phyloP scores from a whole-genome alignment of 2,888 invertebrate genomes.

The Stenchaetothrips biformis region DNA sequence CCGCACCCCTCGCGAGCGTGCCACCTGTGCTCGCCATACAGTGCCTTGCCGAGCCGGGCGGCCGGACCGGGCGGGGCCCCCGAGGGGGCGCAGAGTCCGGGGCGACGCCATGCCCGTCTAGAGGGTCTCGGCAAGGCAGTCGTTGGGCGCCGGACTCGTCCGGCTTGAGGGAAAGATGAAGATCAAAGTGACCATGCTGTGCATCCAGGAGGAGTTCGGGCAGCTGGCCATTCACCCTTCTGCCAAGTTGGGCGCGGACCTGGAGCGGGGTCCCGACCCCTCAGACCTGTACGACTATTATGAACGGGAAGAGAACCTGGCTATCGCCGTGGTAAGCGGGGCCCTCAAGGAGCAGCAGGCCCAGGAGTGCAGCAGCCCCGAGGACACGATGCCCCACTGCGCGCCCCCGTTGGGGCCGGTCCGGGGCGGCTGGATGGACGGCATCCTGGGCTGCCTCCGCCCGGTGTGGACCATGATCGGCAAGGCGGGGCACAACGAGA shows the following conservation, averaged over 20 bases:
- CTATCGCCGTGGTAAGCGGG: constrained; percentile 47
- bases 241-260: constrained; percentile 33
- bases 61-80: too few relatives aligned
- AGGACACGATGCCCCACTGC: constrained; percentile 35
- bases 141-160: too few relatives aligned
- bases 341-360: constrained; percentile 45
- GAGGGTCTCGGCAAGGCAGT: too few relatives aligned
- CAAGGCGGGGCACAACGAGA: constrained; percentile 66
- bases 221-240: constrained; percentile 49
- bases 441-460: constrained; percentile 80
- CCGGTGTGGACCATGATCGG: constrained; percentile 84
- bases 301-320: constrained; percentile 43
- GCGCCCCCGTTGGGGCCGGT: constrained; percentile 38
- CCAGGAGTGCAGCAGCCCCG: constrained; percentile 43
- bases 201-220: constrained; percentile 59
- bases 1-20: constrained; percentile 40
- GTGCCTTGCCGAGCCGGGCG: too few relatives aligned
- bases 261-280: constrained; percentile 11
- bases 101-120: too few relatives aligned
- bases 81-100: too few relatives aligned
- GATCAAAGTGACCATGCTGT: constrained; percentile 52
- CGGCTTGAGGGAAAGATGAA: too few relatives aligned
- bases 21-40: constrained; percentile 35
- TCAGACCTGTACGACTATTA: constrained; percentile 38
- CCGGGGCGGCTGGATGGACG: constrained; percentile 64